Conservation (phyloP, 37 sponge, comb jelly and placozoan species). For the Spongilla lacustris region DNA sequence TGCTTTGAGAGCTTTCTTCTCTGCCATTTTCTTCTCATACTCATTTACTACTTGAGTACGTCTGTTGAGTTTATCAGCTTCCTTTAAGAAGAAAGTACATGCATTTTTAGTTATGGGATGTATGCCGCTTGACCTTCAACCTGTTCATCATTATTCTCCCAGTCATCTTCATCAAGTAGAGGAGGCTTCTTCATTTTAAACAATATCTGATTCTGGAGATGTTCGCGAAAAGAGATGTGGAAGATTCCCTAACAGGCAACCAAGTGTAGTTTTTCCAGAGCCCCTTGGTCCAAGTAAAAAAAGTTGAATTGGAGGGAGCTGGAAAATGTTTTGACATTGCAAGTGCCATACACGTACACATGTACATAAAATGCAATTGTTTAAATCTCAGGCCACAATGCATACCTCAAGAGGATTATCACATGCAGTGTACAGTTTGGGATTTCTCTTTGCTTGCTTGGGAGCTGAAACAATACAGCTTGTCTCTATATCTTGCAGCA, state of each 20-base stretch:
- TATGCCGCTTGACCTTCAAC: background rate
- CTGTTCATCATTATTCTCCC: slow-evolving; percentile 53
- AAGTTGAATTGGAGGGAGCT: slow-evolving; percentile 88
- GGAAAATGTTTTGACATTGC: background rate
- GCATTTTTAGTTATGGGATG: no score
- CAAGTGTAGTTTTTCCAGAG: slow-evolving; percentile 83
- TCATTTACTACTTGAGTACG: slow-evolving; percentile 64
- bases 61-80: slow-evolving; percentile 58
- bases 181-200: slow-evolving; percentile 80
- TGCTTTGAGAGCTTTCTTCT: slow-evolving; percentile 10
- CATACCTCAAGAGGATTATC: slow-evolving; percentile 61
- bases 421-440: slow-evolving; percentile 43
- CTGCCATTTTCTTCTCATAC: slow-evolving; percentile 59
- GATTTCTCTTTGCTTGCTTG: slow-evolving; percentile 87
- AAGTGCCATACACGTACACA: background rate
- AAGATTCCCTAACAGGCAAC: slow-evolving; percentile 81
- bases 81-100: slow-evolving; percentile 30
- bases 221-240: slow-evolving; percentile 87
- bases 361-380: no score
- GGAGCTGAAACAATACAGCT: slow-evolving; percentile 79
- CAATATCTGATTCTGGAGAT: slow-evolving; percentile 84
- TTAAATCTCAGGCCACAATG: background rate
- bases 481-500: slow-evolving; percentile 75
- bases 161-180: slow-evolving; percentile 71
- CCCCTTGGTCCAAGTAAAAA: slow-evolving; percentile 83